Percentiles rank a stretch among this genome's conserved stretches.
Conservation (phyloP, 2,888 invertebrate species). For the Buathra laborator region DNA sequence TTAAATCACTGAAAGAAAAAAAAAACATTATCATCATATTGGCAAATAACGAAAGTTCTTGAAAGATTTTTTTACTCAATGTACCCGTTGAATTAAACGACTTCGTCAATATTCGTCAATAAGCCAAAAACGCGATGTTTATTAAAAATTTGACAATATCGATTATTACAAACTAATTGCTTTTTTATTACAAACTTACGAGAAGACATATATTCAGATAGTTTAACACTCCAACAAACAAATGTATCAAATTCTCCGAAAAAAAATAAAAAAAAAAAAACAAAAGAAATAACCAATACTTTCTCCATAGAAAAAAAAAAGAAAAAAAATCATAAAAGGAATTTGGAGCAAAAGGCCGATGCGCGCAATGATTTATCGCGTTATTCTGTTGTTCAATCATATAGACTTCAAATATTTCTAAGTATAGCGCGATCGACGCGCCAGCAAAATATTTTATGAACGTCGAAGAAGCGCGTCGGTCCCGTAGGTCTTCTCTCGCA, state of each 20-base stretch:
- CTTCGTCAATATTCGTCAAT: background rate
- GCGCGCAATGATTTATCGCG: too few species aligned
- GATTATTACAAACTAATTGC: background rate
- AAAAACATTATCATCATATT: background rate
- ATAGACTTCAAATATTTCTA: background rate
- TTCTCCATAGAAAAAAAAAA: background rate
- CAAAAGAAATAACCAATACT: background rate
- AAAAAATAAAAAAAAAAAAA: background rate
- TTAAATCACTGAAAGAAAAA: background rate
- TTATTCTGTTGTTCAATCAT: background rate
- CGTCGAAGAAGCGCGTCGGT: background rate
- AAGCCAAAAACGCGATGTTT: background rate
- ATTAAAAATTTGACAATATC: background rate
- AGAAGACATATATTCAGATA: background rate
- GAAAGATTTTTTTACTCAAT: background rate
- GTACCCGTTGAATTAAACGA: background rate
- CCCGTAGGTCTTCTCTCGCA: background rate
- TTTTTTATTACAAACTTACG: background rate
- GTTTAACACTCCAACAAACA: background rate
- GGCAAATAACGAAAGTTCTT: background rate
- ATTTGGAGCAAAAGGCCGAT: background rate
- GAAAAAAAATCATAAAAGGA: background rate
- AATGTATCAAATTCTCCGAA: background rate
- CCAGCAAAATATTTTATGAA: conserved; percentile 1
- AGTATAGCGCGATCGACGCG: background rate